A percentile compares a stretch with the other conserved stretches of the same genome.
Evolutionary conservation across 2,888 invertebrate species (phyloP).

Genomic region (Agrochola lychnidis): DNA sequence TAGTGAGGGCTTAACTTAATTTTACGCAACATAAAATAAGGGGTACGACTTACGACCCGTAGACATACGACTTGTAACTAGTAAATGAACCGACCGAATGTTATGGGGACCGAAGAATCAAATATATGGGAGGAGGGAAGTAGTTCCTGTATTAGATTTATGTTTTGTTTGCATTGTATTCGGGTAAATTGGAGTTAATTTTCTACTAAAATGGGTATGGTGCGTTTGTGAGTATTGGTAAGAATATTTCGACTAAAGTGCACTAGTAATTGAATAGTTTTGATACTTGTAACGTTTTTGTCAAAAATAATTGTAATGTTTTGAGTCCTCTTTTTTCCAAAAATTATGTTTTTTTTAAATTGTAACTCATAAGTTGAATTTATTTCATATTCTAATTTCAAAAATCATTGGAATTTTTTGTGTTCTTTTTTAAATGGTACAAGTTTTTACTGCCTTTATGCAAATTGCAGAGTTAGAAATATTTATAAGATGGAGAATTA

Average conservation of each 20-base stretch:
- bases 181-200: constrained; percentile 33
- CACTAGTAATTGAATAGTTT: constrained; percentile 7
- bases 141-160: constrained; percentile 58
- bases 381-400: background rate
- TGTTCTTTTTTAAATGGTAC: background rate
- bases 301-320: background rate
- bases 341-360: no score
- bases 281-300: background rate
- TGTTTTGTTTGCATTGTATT: constrained; percentile 58
- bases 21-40: constrained; percentile 67
- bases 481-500: background rate
- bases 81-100: constrained; percentile 65
- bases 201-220: constrained; percentile 1
- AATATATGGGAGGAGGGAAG: constrained; percentile 57
- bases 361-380: no score
- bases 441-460: background rate
- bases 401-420: background rate
- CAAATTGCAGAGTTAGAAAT: background rate
- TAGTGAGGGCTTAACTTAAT: constrained; percentile 61
- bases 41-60: constrained; percentile 49
- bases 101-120: constrained; percentile 57
- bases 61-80: constrained; percentile 42
- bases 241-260: background rate
- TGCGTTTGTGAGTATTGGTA: background rate
- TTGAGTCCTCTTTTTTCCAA: background rate